Percentiles rank a stretch among this genome's conserved stretches.
These are phyloP conservation scores for Drosophila meridiana DNA, from an alignment of 2,888 invertebrate genomes.

Conservation along the genomic window DNA sequence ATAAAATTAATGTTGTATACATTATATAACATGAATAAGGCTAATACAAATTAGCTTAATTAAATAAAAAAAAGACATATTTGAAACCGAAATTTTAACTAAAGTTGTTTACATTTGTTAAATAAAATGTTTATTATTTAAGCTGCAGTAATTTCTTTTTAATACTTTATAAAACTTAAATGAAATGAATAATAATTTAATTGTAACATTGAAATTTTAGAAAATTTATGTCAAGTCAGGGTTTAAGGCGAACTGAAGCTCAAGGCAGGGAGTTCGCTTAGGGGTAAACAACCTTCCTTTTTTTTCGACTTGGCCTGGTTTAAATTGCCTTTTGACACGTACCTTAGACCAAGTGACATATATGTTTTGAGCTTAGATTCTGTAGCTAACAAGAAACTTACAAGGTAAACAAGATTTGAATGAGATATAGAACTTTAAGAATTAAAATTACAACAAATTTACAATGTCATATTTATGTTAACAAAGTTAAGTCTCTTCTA, in stretches of 20 bases:
- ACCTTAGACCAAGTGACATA: not conserved
- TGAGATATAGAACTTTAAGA: too few species aligned
- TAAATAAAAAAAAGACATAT: too few species aligned
- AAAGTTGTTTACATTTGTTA: not conserved
- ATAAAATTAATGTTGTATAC: not conserved
- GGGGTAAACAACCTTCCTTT: not conserved
- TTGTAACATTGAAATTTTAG: not conserved
- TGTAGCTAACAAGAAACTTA: not conserved
- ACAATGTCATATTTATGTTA: not conserved
- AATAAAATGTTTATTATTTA: not conserved
- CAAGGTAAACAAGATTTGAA: not conserved
- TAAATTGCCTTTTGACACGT: constrained; percentile 1
- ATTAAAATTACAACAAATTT: too few species aligned
- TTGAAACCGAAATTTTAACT: not conserved
- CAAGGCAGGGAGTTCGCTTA: not conserved
- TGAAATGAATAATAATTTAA: not conserved
- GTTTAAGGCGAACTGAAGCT: not conserved
- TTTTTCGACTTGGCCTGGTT: not conserved
- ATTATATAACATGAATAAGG: too few species aligned
- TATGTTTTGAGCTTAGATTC: not conserved
- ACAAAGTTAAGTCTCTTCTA: not conserved
- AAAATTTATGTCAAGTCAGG: not conserved
- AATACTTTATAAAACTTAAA: not conserved
- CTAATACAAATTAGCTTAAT: not conserved
- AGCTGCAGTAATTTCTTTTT: not conserved